phyloP scores from a whole-genome alignment of 2,113 vertebrate species.

The Panthera leo region DNA sequence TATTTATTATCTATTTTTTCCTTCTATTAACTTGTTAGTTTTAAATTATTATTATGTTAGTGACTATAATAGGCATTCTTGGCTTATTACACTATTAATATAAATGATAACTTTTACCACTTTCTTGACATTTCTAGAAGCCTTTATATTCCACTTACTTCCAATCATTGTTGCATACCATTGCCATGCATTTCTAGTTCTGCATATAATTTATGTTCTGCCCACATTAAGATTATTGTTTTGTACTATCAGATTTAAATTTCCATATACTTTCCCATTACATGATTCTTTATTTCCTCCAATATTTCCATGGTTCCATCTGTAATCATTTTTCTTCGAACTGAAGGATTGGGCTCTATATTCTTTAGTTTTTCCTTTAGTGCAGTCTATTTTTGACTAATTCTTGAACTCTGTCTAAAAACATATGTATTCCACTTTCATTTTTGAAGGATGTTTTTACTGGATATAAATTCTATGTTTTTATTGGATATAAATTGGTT shows the following conservation, averaged over 20 bases:
- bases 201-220: neutral
- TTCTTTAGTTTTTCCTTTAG: neutral
- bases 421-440: neutral
- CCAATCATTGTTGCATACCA: neutral
- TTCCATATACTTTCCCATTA: conserved; percentile 15
- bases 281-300: conserved; percentile 1
- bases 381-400: neutral
- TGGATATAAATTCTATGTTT: neutral
- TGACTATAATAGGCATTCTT: neutral
- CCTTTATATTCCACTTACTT: neutral
- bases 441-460: neutral
- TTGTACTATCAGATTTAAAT: conserved; percentile 28
- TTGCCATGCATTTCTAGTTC: neutral
- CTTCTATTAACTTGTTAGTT: neutral
- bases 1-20: neutral
- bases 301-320: neutral
- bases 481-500: neutral
- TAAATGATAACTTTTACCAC: neutral
- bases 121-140: neutral
- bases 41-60: neutral
- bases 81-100: neutral
- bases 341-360: neutral
- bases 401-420: conserved; percentile 21
- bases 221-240: neutral
- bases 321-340: neutral